phyloP scores from a whole-genome alignment of 2,113 vertebrate species.

The Butastur rufipennis region DNA sequence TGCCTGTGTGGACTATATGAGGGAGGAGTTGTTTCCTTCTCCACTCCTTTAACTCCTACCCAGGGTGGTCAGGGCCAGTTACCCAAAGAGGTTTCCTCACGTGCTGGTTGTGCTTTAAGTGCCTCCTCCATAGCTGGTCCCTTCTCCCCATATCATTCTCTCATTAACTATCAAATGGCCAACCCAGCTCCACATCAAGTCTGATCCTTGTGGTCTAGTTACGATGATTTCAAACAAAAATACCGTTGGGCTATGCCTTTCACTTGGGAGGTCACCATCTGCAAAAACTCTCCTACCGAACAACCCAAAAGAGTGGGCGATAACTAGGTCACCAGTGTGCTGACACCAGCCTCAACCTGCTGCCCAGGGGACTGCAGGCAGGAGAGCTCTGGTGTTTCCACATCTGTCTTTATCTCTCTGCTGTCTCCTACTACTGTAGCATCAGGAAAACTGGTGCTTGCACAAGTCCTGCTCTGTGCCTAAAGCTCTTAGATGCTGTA shows the following conservation, averaged over 20 bases:
- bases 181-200: neutral
- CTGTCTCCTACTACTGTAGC: neutral
- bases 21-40: neutral
- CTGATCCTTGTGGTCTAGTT: neutral
- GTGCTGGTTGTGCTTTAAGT: neutral
- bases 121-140: neutral
- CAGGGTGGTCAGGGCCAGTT: neutral
- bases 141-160: neutral
- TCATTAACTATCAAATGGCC: neutral
- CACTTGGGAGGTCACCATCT: neutral
- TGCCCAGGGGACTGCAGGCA: fast-evolving
- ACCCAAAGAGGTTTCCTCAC: neutral
- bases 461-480: neutral
- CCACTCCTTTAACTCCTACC: neutral
- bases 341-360: neutral
- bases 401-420: neutral
- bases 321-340: fast-evolving
- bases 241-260: neutral
- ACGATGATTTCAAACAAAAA: neutral
- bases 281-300: neutral
- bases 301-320: neutral
- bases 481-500: neutral
- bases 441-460: neutral
- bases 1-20: neutral
- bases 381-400: neutral